These are phyloP conservation scores for Dascyllus trimaculatus DNA, from an alignment of 2,113 vertebrate species.

Conservation along the genomic window DNA sequence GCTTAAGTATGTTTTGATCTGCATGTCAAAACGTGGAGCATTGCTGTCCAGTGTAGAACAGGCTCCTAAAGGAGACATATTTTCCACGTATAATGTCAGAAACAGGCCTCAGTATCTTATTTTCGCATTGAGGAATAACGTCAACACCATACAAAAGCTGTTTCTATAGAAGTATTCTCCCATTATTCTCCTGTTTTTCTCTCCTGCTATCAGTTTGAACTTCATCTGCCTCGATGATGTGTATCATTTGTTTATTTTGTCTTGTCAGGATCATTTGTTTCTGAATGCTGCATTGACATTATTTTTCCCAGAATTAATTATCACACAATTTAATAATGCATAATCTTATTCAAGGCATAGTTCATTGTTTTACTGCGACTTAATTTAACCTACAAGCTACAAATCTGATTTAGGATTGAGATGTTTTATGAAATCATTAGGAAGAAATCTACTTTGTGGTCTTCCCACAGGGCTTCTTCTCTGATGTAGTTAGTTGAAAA, in stretches of 20 bases:
- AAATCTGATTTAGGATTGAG: conserved; percentile 44
- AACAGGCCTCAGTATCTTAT: neutral
- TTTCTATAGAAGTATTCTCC: neutral
- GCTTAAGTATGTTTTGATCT: neutral
- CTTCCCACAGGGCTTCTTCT: conserved; percentile 28
- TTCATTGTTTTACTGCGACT: conserved; percentile 29
- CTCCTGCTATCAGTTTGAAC: neutral
- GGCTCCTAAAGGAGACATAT: neutral
- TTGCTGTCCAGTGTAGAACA: no score
- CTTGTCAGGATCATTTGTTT: neutral
- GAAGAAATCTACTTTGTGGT: conserved; percentile 38
- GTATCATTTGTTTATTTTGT: neutral
- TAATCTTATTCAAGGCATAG: conserved; percentile 43
- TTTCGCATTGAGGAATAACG: neutral
- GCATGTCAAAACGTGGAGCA: no score
- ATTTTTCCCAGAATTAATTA: conserved; percentile 35
- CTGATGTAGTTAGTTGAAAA: conserved; percentile 22
- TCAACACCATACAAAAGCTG: neutral
- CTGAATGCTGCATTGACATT: conserved; percentile 2
- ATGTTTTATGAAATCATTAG: conserved; percentile 57
- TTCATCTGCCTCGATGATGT: neutral
- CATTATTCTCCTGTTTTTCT: neutral
- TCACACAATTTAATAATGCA: conserved; percentile 42
- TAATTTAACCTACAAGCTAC: conserved; percentile 30
- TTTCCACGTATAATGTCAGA: neutral